These are phyloP conservation scores for Coregonus ussuriensis DNA, from an alignment of 2,797 vertebrate species.

Conservation along the genomic window DNA sequence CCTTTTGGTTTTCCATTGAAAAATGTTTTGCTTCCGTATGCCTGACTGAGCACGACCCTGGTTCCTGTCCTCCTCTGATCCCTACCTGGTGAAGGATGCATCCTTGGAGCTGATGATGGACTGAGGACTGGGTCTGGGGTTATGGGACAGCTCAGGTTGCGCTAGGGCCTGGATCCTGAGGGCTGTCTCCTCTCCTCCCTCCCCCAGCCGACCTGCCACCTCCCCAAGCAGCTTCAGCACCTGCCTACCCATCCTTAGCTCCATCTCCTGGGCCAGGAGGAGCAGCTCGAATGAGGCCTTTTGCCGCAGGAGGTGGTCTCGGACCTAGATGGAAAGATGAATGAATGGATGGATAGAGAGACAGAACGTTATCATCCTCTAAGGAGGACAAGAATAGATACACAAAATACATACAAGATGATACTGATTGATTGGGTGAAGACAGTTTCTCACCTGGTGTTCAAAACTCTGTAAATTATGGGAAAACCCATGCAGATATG, in stretches of 20 bases:
- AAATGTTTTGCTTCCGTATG: too few species aligned
- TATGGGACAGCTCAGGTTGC: conserved; percentile 69
- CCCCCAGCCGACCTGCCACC: conserved; percentile 71
- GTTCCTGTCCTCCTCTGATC: background rate
- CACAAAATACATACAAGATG: background rate
- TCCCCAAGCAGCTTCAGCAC: conserved; percentile 72
- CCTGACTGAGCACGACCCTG: too few species aligned
- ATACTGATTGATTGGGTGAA: background rate
- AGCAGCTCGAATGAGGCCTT: conserved; percentile 89
- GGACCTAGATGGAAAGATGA: conserved; percentile 62
- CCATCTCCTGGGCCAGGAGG: conserved; percentile 82
- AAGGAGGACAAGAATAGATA: background rate
- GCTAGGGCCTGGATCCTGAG: conserved; percentile 70
- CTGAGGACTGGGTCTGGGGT: conserved; percentile 61
- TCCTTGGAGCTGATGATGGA: conserved; percentile 79
- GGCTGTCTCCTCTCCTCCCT: conserved; percentile 55
- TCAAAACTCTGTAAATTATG: background rate
- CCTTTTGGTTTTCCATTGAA: too few species aligned
- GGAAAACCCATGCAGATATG: background rate
- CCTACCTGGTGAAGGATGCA: conserved; percentile 81
- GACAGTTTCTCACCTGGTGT: background rate
- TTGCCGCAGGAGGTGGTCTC: conserved; percentile 84
- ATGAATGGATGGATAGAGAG: background rate
- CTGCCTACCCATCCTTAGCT: conserved; percentile 75
- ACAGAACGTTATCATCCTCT: background rate